These are phyloP conservation scores for Trichoplusia ni DNA, from an alignment of 1,140 invertebrate species.

Conservation along the genomic window DNA sequence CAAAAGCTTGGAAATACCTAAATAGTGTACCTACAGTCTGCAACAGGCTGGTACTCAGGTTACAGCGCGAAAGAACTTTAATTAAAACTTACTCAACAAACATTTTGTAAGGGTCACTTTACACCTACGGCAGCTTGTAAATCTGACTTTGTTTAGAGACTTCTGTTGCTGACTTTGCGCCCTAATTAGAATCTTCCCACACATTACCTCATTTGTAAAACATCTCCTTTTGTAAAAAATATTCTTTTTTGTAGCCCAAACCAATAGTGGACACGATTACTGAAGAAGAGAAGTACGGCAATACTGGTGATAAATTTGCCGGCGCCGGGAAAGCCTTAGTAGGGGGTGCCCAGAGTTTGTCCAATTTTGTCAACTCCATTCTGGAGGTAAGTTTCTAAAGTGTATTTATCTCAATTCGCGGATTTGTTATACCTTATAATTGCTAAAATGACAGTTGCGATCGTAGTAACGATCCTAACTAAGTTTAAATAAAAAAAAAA, in stretches of 20 bases:
- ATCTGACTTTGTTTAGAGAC: no score
- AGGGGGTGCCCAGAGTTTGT: conserved; percentile 82
- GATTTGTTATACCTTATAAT: neutral
- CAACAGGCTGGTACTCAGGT: no score
- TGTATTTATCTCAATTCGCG: neutral
- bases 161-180: neutral
- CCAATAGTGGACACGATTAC: conserved; percentile 86
- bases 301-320: conserved; percentile 84
- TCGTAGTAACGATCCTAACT: neutral
- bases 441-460: neutral
- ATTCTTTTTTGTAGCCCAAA: conserved; percentile 74
- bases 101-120: no score
- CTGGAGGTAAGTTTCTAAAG: conserved; percentile 58
- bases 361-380: conserved; percentile 80
- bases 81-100: no score
- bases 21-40: no score
- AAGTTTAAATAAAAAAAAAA: no score
- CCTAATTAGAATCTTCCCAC: no score
- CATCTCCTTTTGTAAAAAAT: neutral
- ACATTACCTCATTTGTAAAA: no score
- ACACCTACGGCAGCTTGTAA: no score
- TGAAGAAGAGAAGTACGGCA: conserved; percentile 88
- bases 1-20: no score
- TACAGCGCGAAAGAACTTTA: no score
- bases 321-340: conserved; percentile 82